Evolutionary conservation across 2,797 vertebrate species (phyloP).

Genomic region (Cossypha niveicapilla): DNA sequence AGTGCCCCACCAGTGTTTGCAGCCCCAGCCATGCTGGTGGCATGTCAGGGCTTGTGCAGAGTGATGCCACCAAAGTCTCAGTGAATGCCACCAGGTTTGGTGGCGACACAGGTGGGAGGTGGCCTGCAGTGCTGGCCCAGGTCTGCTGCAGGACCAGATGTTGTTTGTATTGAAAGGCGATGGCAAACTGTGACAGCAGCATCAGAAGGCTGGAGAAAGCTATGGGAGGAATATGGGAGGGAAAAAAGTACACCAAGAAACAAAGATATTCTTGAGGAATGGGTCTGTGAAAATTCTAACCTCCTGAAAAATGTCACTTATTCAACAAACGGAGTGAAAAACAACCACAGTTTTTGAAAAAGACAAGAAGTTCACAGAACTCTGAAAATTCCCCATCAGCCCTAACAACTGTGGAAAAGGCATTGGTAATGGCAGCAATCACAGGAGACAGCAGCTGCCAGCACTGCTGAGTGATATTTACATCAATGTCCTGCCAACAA

Average conservation of each 20-base stretch:
- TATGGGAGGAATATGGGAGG: background rate
- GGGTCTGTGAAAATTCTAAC: background rate
- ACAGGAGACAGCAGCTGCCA: slow-evolving; percentile 34
- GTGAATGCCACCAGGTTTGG: background rate
- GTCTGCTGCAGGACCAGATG: background rate
- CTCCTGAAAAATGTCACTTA: background rate
- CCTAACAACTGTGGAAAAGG: background rate
- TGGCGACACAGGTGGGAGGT: background rate
- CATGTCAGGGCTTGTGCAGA: background rate
- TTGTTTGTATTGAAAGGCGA: background rate
- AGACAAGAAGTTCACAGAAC: background rate
- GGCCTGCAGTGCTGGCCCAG: background rate
- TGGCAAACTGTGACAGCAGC: background rate
- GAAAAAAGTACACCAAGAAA: background rate
- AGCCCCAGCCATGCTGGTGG: background rate
- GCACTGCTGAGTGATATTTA: slow-evolving; percentile 41
- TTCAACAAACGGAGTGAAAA: background rate
- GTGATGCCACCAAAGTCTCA: background rate
- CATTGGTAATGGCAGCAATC: background rate
- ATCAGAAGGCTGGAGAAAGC: background rate
- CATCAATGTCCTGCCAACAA: slow-evolving; percentile 58
- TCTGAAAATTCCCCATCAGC: background rate
- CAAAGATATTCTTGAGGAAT: background rate
- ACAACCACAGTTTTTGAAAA: background rate
- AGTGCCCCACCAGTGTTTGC: background rate